A percentile compares a stretch with the other conserved stretches of the same genome.
These are phyloP conservation scores for Amniataba percoides DNA, from an alignment of 2,797 vertebrate species.

Conservation along the genomic window DNA sequence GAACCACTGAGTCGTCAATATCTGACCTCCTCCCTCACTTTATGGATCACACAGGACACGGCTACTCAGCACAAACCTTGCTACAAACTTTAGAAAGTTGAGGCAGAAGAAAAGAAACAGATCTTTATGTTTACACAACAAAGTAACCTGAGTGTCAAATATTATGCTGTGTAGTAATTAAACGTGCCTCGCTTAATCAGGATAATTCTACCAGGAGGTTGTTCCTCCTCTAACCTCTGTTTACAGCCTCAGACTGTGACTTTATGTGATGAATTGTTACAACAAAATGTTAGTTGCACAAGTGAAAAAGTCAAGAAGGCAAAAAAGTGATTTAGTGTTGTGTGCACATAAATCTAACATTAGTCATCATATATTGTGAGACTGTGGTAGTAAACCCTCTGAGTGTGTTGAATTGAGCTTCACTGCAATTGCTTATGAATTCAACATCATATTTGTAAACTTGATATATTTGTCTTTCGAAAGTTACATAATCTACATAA, in stretches of 20 bases:
- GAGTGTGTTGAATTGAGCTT: neutral
- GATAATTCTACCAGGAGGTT: neutral
- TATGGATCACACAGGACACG: conserved; percentile 56
- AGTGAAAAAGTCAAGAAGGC: neutral
- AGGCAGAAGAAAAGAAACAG: neutral
- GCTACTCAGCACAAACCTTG: conserved; percentile 17
- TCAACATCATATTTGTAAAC: neutral
- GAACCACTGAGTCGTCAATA: conserved; percentile 48
- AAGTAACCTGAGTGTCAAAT: neutral
- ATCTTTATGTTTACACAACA: neutral
- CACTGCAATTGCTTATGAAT: neutral
- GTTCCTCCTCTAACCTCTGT: neutral
- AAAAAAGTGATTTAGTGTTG: neutral
- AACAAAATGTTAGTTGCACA: neutral
- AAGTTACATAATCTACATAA: neutral
- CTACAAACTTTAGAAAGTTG: neutral
- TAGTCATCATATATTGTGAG: neutral
- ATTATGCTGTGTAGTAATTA: neutral
- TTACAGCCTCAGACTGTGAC: neutral
- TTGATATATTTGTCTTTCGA: neutral
- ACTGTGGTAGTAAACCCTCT: neutral
- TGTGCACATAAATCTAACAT: neutral
- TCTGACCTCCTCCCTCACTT: conserved; percentile 43
- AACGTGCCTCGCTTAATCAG: neutral
- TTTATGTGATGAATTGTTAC: neutral